Percentiles rank a stretch among this genome's conserved stretches.
Conservation (phyloP, 2,113 vertebrate species). For the Chaetorhynchus papuensis region DNA sequence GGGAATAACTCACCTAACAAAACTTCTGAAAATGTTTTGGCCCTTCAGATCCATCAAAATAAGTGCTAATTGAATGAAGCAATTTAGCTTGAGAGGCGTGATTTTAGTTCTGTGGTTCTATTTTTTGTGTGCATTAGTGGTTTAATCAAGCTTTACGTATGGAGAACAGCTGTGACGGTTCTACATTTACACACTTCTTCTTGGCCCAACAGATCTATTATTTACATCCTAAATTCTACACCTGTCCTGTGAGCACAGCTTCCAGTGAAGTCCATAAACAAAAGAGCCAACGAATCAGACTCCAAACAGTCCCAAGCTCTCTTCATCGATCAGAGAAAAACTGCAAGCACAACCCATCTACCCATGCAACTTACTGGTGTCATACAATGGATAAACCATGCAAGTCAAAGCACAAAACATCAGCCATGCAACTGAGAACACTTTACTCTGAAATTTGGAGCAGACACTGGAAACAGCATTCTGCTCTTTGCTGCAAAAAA, state of each 20-base stretch:
- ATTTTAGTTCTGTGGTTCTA: background rate
- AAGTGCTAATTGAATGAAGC: background rate
- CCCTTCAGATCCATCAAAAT: background rate
- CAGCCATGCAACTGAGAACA: background rate
- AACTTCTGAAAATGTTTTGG: background rate
- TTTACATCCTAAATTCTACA: background rate
- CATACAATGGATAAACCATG: background rate
- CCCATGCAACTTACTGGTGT: background rate
- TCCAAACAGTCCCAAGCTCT: background rate
- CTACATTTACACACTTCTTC: background rate
- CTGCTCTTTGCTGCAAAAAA: background rate
- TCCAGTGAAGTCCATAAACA: background rate
- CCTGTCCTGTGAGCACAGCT: background rate
- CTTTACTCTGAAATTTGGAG: background rate
- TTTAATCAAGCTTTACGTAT: background rate
- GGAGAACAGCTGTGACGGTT: background rate
- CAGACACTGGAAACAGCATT: background rate
- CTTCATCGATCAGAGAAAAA: background rate
- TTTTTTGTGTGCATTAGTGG: background rate
- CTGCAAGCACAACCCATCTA: background rate
- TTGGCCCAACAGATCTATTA: background rate
- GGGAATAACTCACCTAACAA: background rate
- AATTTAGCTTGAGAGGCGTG: background rate
- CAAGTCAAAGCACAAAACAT: background rate
- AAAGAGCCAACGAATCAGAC: background rate